Evolutionary conservation across 2,113 vertebrate species (phyloP), one percentile per base, ranked within the genome.

Genomic region (Brachyhypopomus gauderio): DNA sequence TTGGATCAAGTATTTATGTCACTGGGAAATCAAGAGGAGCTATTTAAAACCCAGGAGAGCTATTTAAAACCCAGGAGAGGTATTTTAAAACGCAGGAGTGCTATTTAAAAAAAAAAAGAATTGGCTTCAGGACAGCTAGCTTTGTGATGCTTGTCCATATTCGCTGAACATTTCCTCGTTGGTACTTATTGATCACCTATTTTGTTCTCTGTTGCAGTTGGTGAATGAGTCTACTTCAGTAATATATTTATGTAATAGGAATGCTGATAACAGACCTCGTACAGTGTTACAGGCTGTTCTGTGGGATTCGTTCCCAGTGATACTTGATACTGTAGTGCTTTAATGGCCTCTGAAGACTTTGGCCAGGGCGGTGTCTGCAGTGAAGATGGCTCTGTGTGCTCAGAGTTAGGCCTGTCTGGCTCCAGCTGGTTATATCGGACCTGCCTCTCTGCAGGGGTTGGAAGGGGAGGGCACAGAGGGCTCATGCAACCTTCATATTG

Each of bases 341-440:
- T 78, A 55, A 82, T 83, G 45, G 70, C 62, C 36, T 27, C 16
- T 62, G 72, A 66, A 79, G 77, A 84, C 82, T 84, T 79, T 84
- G 72, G 16, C 48, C 77, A 27, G 58, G 77, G 77, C 4, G 20
- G 17, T 48, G 19, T 23, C 30, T 4, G 22, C 41, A 9, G 25
- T 71, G 25, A 73, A 48, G 62, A 36, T n/a, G n/a, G 17, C 59
- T 78, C 27, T 48, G 38, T 74, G 58, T 2, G 52, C 52, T 73
- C 23, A 55, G 69, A 55, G 38, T 69, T 59, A 27, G 77, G 25
- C 45, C 82, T 0, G 20, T 64, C 41, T 70, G 62, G 73, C 38
- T 75, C 82, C 27, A 17, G 63, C 14, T 79, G 77, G 75, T 84
- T 79, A 52, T 75, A 75, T 41, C 75, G 72, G 66, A 59, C 30